phyloP scores from a whole-genome alignment of 1,140 invertebrate species.

The Elysia chlorotica region DNA sequence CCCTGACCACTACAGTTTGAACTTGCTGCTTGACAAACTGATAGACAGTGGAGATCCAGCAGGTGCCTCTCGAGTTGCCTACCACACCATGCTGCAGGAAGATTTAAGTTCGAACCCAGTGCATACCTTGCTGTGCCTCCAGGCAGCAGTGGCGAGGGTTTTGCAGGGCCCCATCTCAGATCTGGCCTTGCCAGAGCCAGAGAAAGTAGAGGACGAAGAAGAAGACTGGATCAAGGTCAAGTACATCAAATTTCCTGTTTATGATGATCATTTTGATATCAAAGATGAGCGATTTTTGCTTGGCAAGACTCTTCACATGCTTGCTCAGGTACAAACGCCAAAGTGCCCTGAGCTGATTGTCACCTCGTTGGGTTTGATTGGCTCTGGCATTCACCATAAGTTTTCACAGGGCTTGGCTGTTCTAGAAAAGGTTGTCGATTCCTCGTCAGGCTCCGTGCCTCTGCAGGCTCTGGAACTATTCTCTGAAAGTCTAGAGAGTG shows the following conservation, averaged over 20 bases:
- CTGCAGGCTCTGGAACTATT: conserved; percentile 34
- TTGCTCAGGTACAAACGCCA: conserved; percentile 25
- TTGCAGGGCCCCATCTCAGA: conserved; percentile 15
- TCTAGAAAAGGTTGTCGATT: conserved; percentile 28
- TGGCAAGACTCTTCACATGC: conserved; percentile 43
- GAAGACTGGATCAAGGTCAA: conserved; percentile 40
- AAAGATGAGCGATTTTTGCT: conserved; percentile 44
- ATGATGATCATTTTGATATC: conserved; percentile 57
- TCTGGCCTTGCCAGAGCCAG: conserved; percentile 17
- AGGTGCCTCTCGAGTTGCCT: conserved; percentile 78
- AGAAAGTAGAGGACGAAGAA: conserved; percentile 26
- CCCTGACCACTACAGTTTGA: conserved; percentile 77
- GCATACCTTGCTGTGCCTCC: conserved; percentile 67
- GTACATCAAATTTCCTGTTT: conserved; percentile 39
- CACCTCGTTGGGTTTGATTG: conserved; percentile 36
- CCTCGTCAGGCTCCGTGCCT: conserved; percentile 13
- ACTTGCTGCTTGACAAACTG: conserved; percentile 82
- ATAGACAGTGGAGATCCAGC: conserved; percentile 72
- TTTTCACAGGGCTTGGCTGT: conserved; percentile 39
- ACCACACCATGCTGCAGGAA: conserved; percentile 87
- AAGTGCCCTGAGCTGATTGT: conserved; percentile 10
- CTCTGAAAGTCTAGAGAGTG: conserved; percentile 34
- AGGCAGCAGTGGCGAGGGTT: conserved; percentile 33
- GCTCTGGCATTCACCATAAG: conserved; percentile 48
- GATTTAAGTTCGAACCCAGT: conserved; percentile 78